Evolutionary conservation across 1,140 invertebrate species (phyloP).

Genomic region (Oryctes rhinoceros): DNA sequence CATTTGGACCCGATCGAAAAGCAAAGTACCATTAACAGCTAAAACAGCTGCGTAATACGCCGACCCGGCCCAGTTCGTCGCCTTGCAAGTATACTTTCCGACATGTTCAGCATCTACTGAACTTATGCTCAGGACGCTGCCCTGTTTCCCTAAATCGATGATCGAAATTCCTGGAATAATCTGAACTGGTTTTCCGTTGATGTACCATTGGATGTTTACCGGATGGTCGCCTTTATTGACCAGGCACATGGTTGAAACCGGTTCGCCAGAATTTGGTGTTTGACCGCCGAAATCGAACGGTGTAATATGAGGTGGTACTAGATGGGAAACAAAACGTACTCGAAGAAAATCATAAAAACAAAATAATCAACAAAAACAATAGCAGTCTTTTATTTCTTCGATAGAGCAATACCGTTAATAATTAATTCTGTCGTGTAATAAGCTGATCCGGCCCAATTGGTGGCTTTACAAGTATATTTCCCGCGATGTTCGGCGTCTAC

Average conservation of each 20-base stretch:
- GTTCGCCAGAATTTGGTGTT: slow-evolving; percentile 74
- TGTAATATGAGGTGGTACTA: slow-evolving; percentile 62
- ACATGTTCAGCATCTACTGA: slow-evolving; percentile 64
- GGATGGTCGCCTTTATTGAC: slow-evolving; percentile 86
- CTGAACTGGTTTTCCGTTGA: slow-evolving; percentile 63
- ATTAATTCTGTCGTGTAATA: slow-evolving; percentile 67
- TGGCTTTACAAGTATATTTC: slow-evolving; percentile 80
- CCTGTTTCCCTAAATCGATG: slow-evolving; percentile 63
- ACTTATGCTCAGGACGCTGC: slow-evolving; percentile 62
- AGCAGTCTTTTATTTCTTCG: background rate
- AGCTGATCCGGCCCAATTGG: slow-evolving; percentile 74
- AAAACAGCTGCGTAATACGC: slow-evolving; percentile 62
- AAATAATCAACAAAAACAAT: slow-evolving; percentile 18
- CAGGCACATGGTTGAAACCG: slow-evolving; percentile 79
- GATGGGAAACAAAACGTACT: slow-evolving; percentile 64
- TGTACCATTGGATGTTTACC: slow-evolving; percentile 78
- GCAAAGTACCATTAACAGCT: slow-evolving; percentile 41
- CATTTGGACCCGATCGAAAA: slow-evolving; percentile 27
- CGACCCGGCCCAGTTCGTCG: slow-evolving; percentile 77
- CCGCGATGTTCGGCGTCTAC: slow-evolving; percentile 69
- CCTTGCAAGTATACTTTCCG: slow-evolving; percentile 77
- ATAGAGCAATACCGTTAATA: slow-evolving; percentile 66
- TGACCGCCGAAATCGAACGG: slow-evolving; percentile 73
- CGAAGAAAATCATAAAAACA: slow-evolving; percentile 7
- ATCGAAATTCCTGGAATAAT: slow-evolving; percentile 57